Percentiles rank a stretch among this genome's conserved stretches.
These are phyloP conservation scores for Drosophila histrio DNA, from an alignment of 2,888 invertebrate genomes.

Conservation along the genomic window DNA sequence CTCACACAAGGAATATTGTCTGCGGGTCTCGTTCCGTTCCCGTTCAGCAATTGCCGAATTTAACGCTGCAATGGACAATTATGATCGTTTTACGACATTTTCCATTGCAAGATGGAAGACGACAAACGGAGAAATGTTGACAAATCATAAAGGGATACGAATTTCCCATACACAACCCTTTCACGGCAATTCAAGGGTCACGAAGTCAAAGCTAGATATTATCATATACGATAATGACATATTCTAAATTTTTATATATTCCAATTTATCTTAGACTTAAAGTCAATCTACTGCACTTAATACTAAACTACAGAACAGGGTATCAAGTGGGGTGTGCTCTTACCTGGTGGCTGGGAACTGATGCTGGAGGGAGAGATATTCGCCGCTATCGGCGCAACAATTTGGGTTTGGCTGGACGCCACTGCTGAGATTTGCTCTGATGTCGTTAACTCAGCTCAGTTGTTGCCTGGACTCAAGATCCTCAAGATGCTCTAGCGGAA, in stretches of 20 bases:
- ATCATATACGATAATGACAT: not conserved
- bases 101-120: conserved; percentile 43
- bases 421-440: conserved; percentile 82
- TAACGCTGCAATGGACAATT: conserved; percentile 82
- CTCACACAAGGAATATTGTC: conserved; percentile 18
- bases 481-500: not conserved
- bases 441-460: conserved; percentile 39
- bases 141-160: conserved; percentile 63
- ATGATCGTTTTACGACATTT: conserved; percentile 80
- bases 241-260: not conserved
- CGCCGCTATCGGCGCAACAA: conserved; percentile 86
- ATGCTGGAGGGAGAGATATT: conserved; percentile 87
- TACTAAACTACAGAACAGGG: not conserved
- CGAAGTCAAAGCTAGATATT: not conserved
- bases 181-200: not conserved
- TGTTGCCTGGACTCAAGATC: conserved; percentile 44
- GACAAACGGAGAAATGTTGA: conserved; percentile 61
- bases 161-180: conserved; percentile 23
- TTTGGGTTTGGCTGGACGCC: conserved; percentile 84
- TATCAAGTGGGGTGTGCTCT: conserved; percentile 42
- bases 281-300: conserved; percentile 2
- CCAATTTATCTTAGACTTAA: not conserved
- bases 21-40: conserved; percentile 31
- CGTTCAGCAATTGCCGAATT: conserved; percentile 73
- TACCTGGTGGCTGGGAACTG: conserved; percentile 84